Evolutionary conservation across 1,140 invertebrate genomes (phyloP).

Genomic region (Trinorchestia longiramus): DNA sequence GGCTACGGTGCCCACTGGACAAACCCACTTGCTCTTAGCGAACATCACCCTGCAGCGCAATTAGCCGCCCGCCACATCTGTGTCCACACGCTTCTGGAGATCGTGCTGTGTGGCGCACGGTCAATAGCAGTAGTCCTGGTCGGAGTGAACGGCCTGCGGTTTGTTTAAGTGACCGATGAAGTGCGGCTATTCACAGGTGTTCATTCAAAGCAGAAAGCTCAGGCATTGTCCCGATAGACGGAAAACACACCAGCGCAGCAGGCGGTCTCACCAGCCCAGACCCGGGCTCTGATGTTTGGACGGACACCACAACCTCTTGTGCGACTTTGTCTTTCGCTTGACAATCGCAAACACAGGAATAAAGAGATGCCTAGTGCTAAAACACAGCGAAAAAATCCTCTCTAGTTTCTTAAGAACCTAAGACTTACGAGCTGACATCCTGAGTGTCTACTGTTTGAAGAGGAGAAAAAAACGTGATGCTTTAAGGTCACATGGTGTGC

Average conservation of each 20-base stretch:
- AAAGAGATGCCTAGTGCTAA: not conserved
- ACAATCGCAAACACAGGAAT: slow-evolving; percentile 16
- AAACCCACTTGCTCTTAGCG: not conserved
- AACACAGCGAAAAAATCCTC: not conserved
- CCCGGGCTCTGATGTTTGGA: not conserved
- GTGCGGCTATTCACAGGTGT: slow-evolving; percentile 29
- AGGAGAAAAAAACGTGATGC: not conserved
- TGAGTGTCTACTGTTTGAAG: not conserved
- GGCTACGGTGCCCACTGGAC: not conserved
- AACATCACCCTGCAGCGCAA: not conserved
- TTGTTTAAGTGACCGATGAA: slow-evolving; percentile 54
- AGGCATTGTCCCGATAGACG: not conserved
- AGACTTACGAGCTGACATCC: not conserved
- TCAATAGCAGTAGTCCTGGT: not conserved
- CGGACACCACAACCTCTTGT: slow-evolving; percentile 30
- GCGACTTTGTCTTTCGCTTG: slow-evolving; percentile 31
- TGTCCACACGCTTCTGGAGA: not conserved
- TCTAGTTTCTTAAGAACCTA: not conserved
- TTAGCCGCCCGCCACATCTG: not conserved
- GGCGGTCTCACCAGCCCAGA: not conserved
- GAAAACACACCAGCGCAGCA: not conserved
- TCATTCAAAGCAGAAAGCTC: slow-evolving; percentile 21
- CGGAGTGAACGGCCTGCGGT: not conserved
- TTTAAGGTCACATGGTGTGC: not conserved
- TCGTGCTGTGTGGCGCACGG: not conserved